Conservation (phyloP, 1,140 invertebrate genomes). For the Philopotamus ludificatus region DNA sequence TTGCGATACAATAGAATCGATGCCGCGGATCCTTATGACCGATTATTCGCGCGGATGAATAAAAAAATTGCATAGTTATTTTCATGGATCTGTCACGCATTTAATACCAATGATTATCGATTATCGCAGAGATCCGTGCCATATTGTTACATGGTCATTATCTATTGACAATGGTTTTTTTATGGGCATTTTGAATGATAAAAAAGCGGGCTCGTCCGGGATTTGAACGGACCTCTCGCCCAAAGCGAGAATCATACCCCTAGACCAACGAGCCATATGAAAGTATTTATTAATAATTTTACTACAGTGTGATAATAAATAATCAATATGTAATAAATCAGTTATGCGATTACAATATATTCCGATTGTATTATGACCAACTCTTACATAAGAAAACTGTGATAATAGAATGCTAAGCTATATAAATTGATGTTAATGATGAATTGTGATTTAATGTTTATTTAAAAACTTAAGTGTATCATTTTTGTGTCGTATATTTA, state of each 20-base stretch:
- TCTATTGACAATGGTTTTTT: too few relatives aligned
- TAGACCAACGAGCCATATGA: slow-evolving; percentile 56
- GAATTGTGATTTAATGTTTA: neutral
- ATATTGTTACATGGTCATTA: neutral
- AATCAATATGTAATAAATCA: neutral
- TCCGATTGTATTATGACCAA: neutral
- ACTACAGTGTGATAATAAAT: neutral
- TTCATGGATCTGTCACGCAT: neutral
- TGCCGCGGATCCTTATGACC: too few relatives aligned
- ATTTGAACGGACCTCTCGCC: slow-evolving; percentile 62
- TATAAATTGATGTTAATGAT: too few relatives aligned
- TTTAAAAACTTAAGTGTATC: too few relatives aligned
- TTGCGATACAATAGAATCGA: too few relatives aligned
- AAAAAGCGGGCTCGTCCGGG: slow-evolving; percentile 55
- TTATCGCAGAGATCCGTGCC: neutral
- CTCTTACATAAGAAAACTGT: too few relatives aligned
- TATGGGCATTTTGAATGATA: too few relatives aligned
- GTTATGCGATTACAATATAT: neutral
- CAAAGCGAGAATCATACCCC: slow-evolving; percentile 61
- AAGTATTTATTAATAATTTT: neutral
- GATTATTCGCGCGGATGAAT: too few relatives aligned
- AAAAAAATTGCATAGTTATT: neutral
- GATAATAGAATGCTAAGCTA: too few relatives aligned
- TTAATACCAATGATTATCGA: neutral
- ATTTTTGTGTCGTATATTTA: too few relatives aligned